Percentiles rank a stretch among this genome's conserved stretches.
Evolutionary conservation across 2,888 invertebrate genomes (phyloP).

Genomic region (Tipula unca): DNA sequence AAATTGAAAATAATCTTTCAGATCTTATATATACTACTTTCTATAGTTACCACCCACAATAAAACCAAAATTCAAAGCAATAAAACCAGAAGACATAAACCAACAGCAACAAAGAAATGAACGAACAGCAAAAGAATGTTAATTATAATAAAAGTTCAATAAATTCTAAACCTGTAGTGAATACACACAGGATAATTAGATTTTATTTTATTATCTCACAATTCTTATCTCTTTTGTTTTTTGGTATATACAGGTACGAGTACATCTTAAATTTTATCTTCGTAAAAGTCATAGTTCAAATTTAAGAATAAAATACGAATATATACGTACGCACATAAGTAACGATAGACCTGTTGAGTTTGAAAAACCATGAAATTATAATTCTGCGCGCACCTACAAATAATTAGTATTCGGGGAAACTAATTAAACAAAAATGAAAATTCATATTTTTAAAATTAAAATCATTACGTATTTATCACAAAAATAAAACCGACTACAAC

Average conservation of each 20-base stretch:
- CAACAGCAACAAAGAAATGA: background rate
- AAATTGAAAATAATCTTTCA: background rate
- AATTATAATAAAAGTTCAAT: background rate
- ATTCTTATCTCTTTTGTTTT: background rate
- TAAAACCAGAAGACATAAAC: background rate
- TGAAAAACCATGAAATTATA: too few relatives aligned
- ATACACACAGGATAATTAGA: background rate
- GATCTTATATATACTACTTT: background rate
- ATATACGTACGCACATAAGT: background rate
- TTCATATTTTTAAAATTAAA: background rate
- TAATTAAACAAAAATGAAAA: background rate
- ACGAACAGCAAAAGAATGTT: background rate
- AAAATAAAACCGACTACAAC: background rate
- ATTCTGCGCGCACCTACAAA: background rate
- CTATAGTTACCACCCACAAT: background rate
- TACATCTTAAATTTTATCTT: background rate
- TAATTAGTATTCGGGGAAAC: background rate
- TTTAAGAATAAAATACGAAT: background rate
- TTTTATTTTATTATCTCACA: background rate
- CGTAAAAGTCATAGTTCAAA: background rate
- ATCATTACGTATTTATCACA: constrained; percentile 8
- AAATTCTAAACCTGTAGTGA: background rate
- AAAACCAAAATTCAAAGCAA: background rate
- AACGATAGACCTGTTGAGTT: background rate
- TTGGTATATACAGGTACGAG: background rate